Conservation (phyloP, 2,888 invertebrate genomes). For the Sericinus montela region DNA sequence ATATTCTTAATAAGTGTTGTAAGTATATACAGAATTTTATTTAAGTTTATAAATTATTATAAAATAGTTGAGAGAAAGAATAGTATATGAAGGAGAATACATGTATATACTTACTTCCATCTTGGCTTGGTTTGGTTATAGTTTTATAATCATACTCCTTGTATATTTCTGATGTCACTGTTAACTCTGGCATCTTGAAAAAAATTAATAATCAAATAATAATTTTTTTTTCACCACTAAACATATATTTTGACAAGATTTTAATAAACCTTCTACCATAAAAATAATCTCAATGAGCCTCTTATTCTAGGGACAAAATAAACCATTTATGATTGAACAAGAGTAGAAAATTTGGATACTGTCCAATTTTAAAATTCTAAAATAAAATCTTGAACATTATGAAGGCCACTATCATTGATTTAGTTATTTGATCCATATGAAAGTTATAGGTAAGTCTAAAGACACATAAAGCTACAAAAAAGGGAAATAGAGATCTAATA, state of each 20-base stretch:
- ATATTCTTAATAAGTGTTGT: too few species aligned
- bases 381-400: slow-evolving; percentile 59
- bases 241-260: too few species aligned
- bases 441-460: slow-evolving; percentile 12
- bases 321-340: slow-evolving; percentile 47
- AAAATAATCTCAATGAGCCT: background rate
- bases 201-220: too few species aligned
- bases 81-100: too few species aligned
- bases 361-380: slow-evolving; percentile 71
- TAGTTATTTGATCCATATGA: too few species aligned
- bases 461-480: background rate
- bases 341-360: slow-evolving; percentile 58
- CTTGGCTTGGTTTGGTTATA: slow-evolving; percentile 55
- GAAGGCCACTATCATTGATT: slow-evolving; percentile 53
- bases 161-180: slow-evolving; percentile 87
- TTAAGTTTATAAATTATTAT: too few species aligned
- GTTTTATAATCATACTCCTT: slow-evolving; percentile 82
- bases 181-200: slow-evolving; percentile 77
- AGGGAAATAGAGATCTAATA: too few species aligned
- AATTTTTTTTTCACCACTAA: too few species aligned
- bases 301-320: background rate
- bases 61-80: too few species aligned
- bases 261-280: background rate
- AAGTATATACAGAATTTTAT: too few species aligned
- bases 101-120: slow-evolving; percentile 71